phyloP scores from a whole-genome alignment of 92 coral and sea anemone genomes.

The Paragorgia papillata region DNA sequence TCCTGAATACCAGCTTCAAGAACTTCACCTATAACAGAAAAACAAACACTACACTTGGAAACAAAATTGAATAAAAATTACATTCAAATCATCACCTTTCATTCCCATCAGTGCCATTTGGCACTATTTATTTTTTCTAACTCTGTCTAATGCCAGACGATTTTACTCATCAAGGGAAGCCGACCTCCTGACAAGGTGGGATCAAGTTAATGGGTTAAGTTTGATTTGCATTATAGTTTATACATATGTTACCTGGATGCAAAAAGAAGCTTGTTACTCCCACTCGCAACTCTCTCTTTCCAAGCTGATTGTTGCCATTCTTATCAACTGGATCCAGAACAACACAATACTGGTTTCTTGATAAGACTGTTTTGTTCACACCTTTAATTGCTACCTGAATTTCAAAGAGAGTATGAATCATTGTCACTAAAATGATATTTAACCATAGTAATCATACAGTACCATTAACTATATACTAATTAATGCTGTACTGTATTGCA shows the following conservation, averaged over 20 bases:
- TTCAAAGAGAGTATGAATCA: no score
- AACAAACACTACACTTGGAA: not conserved
- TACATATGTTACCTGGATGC: slow-evolving; percentile 79
- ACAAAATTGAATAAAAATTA: not conserved
- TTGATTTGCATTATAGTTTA: no score
- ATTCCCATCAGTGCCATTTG: no score
- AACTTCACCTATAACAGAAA: slow-evolving; percentile 64
- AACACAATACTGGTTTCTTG: slow-evolving; percentile 76
- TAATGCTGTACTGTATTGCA: no score
- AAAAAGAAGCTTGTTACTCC: slow-evolving; percentile 78
- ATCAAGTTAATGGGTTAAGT: no score
- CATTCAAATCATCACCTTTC: not conserved
- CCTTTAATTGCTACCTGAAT: slow-evolving; percentile 74
- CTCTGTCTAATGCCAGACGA: no score
- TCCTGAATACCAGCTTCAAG: slow-evolving; percentile 84
- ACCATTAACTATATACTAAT: no score
- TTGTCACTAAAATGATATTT: no score
- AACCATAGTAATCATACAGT: no score
- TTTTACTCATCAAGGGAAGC: no score
- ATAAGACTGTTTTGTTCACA: slow-evolving; percentile 70
- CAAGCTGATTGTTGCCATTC: slow-evolving; percentile 85
- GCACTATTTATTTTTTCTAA: no score
- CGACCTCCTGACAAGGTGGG: no score
- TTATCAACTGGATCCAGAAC: slow-evolving; percentile 82
- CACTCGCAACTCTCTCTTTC: slow-evolving; percentile 73